Evolutionary conservation across 2,113 vertebrate genomes (phyloP), one percentile per base, ranked within the genome.

Genomic region (Nestor notabilis): DNA sequence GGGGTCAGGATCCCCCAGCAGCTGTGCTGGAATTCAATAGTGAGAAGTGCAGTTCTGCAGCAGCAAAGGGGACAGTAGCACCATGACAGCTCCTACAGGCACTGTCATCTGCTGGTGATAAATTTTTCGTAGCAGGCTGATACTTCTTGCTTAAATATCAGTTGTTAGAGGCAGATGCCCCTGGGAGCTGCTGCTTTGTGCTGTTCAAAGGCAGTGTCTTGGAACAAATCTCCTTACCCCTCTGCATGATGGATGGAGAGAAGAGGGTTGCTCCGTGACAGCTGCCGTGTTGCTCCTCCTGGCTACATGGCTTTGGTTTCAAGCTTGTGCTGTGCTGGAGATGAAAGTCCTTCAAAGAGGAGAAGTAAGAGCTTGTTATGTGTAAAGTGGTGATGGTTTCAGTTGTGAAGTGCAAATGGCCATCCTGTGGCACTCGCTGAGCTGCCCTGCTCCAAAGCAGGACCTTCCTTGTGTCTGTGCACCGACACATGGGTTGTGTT

Each of bases 331-430:
- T 20, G 9, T 69, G 87, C 58, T 13, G 2, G 39, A 70, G 46
- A 33, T 80, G 41, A 23, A 79, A 61, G 18, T 50, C 46, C 46
- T 65, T 37, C 19, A 8, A 7, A 63, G 11, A 16, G 31, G 52
- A 75, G 52, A 28, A 6, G 10, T 4, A 2, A 56, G 25, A 35
- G 21, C 35, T 82, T 13, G 0, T 1, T 1, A 0, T 11, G 10
- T 52, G 28, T 3, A 6, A 66, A 53, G 82, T 49, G 78, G 72
- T 33, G 89, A 28, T 75, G 60, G 8, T 64, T 61, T 24, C 9
- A 44, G 87, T 44, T 71, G 58, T 31, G 0, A 3, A 1, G 61
- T 39, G 31, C 3, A 0, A 56, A 16, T 0, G 1, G n/a, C 33
- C 4, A 4, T 23, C 13, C 13, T 23, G 33, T n/a, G 21, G 3